Conservation (phyloP, 2,113 vertebrate species). For the Rhombomys opimus region DNA sequence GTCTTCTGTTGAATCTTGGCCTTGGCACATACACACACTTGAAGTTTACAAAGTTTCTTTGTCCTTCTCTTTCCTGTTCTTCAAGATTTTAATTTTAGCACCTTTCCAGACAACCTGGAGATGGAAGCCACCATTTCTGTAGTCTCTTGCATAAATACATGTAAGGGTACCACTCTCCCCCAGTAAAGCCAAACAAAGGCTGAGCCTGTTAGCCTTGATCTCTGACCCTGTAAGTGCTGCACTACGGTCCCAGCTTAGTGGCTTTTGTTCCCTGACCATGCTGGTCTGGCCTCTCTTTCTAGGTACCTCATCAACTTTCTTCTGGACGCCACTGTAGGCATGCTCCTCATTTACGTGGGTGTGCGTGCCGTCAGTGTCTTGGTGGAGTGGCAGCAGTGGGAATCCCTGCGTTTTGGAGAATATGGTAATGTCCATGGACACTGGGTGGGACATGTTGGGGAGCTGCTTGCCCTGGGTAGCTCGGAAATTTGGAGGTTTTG, state of each 20-base stretch:
- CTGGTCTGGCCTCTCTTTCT: not conserved
- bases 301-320: constrained; percentile 99
- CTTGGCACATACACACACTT: not conserved
- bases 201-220: not conserved
- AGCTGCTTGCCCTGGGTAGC: not conserved
- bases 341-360: constrained; percentile 97
- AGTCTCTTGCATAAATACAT: not conserved
- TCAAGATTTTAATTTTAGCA: not conserved
- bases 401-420: constrained; percentile 97
- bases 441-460: rapidly evolving
- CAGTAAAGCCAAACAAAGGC: not conserved
- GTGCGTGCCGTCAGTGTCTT: constrained; percentile 93
- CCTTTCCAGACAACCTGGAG: not conserved
- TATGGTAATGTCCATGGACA: constrained; percentile 90
- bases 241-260: not conserved
- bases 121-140: not conserved
- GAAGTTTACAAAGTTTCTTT: not conserved
- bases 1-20: not conserved
- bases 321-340: constrained; percentile 96
- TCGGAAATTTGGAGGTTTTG: not conserved
- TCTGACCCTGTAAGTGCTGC: not conserved
- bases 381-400: constrained; percentile 98
- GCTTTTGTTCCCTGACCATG: not conserved
- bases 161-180: not conserved
- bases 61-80: not conserved